Base-by-base conservation (phyloP, 2,797 vertebrate genomes). In the Crenuchus spilurus region DNA sequence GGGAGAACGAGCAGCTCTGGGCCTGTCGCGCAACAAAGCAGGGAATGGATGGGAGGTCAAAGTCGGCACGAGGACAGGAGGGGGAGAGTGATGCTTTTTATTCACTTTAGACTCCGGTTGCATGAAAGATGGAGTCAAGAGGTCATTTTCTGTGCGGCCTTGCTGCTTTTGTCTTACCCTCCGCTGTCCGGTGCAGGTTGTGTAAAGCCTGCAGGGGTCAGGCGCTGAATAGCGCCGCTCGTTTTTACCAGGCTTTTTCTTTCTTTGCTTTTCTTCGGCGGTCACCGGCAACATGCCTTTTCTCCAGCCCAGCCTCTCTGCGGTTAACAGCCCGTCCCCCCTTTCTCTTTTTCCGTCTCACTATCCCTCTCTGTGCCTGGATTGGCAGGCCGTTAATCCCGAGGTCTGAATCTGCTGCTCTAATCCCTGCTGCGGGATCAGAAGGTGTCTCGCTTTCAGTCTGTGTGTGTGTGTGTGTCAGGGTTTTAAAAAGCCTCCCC, bases 351-450 rank as follows among this genome's bases (percentile, higher is more conserved):
- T 13, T 39, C 76, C 30, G 22, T 49, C 24, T 76, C 16, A 0
- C 16, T 28, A 11, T 30, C 3, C 16, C 28, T 49, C 26, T 37
- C 6, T 16, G 37, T 20, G 64, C 55, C n/a, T 64, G 70, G 67
- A 78, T 80, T 76, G 75, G 31, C 75, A 42, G 44, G 8, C 46
- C 63, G 52, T 67, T 82, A 74, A 79, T 84, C 76, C 74, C 1
- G 37, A 46, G 28, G 80, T 60, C 44, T 64, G 74, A 64, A 70
- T 55, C 70, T 75, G 54, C 18, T 13, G 55, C 42, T 52, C 52
- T 84, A 82, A 80, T 82, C 76, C 78, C 74, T 67, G 58, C 62
- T 70, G 68, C 28, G 39, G 75, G 73, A 76, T 79, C 65, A 72
- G 39, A 66, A 62, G 66, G 74, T 64, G 66, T 74, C 73, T 83